phyloP scores from a whole-genome alignment of 2,113 vertebrate species.

The Tragelaphus buxtoni region DNA sequence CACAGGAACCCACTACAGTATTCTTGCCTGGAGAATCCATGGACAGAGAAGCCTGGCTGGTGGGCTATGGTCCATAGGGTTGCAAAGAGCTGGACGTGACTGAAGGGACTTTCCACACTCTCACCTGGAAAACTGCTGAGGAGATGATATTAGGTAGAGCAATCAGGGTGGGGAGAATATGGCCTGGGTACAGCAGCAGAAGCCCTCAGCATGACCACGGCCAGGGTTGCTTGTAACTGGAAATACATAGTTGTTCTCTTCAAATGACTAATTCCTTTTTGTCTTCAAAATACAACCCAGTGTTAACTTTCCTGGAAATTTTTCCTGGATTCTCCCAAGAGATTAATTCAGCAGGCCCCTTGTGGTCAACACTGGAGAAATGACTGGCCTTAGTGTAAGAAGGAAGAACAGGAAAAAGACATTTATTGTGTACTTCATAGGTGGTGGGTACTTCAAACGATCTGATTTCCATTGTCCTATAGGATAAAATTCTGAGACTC shows the following conservation, averaged over 20 bases:
- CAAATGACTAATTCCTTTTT: not conserved
- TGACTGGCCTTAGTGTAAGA: not conserved
- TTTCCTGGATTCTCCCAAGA: not conserved
- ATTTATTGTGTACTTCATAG: not conserved
- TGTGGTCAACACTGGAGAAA: not conserved
- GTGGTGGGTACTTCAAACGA: not conserved
- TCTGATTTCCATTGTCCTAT: not conserved
- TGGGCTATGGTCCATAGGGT: not conserved
- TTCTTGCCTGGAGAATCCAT: not conserved
- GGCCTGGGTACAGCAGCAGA: not conserved
- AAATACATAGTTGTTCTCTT: not conserved
- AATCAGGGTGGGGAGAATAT: not conserved
- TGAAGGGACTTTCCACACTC: not conserved
- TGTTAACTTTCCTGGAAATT: not conserved
- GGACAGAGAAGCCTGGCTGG: not conserved
- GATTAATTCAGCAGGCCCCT: not conserved
- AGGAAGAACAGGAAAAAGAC: not conserved
- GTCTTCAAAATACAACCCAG: not conserved
- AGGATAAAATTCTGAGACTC: not conserved
- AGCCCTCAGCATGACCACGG: not conserved
- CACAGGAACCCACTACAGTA: not conserved
- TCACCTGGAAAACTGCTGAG: not conserved
- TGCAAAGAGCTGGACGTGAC: accelerated
- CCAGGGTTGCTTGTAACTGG: not conserved
- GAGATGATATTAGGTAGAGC: too few relatives aligned